These are phyloP conservation scores for Abrostola tripartita DNA, from an alignment of 2,888 invertebrate species.

Conservation along the genomic window DNA sequence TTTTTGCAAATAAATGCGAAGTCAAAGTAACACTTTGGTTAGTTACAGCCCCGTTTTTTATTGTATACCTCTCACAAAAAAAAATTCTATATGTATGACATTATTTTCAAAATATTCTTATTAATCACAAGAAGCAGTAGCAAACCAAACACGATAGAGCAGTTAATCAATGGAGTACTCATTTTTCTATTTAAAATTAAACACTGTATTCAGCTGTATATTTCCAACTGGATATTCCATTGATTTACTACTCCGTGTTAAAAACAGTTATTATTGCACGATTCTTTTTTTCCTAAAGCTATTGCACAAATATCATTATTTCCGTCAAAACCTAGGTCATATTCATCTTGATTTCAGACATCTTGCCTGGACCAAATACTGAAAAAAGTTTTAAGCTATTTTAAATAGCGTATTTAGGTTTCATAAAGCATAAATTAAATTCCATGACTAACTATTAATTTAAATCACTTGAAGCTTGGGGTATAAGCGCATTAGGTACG, in stretches of 20 bases:
- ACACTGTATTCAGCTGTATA: too few relatives aligned
- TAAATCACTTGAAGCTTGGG: too few relatives aligned
- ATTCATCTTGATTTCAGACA: too few relatives aligned
- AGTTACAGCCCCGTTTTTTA: constrained; percentile 10
- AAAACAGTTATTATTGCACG: constrained; percentile 18
- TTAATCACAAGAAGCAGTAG: constrained; percentile 22
- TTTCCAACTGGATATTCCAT: neutral
- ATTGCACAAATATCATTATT: neutral
- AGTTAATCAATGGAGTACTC: neutral
- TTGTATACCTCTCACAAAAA: neutral
- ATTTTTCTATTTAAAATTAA: neutral
- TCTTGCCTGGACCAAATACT: too few relatives aligned
- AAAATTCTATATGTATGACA: too few relatives aligned
- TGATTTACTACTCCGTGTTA: constrained; percentile 1
- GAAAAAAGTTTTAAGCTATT: too few relatives aligned
- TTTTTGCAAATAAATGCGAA: neutral
- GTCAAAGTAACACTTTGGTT: neutral
- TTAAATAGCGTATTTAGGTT: too few relatives aligned
- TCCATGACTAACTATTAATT: too few relatives aligned
- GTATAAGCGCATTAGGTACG: too few relatives aligned
- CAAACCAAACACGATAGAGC: neutral
- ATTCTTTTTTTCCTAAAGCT: neutral
- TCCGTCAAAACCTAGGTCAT: neutral
- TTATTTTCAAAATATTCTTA: too few relatives aligned
- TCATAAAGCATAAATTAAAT: too few relatives aligned